Evolutionary conservation across 2,797 vertebrate genomes (phyloP), one percentile per base, ranked within the genome.

Genomic region (Argentina silus): DNA sequence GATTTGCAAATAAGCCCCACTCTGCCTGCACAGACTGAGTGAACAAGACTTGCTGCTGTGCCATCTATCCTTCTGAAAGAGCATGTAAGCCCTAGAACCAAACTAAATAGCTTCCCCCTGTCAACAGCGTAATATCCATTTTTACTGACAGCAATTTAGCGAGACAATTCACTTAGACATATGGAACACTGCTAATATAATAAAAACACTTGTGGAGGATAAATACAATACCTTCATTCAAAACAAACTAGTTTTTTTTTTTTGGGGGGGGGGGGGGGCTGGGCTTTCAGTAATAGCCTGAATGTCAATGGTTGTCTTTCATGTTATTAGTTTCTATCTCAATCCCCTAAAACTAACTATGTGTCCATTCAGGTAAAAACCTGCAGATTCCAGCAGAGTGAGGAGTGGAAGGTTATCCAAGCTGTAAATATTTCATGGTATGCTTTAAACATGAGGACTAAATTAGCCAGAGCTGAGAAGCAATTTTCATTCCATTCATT

Each of bases 381-480:
- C 17, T 44, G 72, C 77, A 57, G 72, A 79, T 70, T 81, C 67
- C 42, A 53, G 50, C 65, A 17, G 47, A 62, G 75, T 79, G 45
- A 79, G 79, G 76, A 78, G 71, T 78, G 75, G 56, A 80, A 70
- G 64, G 73, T 69, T 80, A 76, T 74, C 70, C 69, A 72, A 74
- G 70, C 60, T 55, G 75, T 84, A 78, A 78, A 84, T 84, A 84
- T 76, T 83, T 79, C 17, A 84, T 81, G 48, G 69, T 51, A 74
- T 84, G 60, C 72, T 73, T 81, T 81, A 79, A 69, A 80, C 73
- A 80, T 73, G 57, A 82, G 47, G 47, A 78, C 75, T 62, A 82
- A 78, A 80, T 82, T 78, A 84, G 74, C 68, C 50, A 48, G 74
- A 60, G 73, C 75, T 67, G 64, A 76, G 62, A 67, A 73, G 79